phyloP scores from a whole-genome alignment of 2,797 vertebrate species.

The Hypotaenidia philippensis region DNA sequence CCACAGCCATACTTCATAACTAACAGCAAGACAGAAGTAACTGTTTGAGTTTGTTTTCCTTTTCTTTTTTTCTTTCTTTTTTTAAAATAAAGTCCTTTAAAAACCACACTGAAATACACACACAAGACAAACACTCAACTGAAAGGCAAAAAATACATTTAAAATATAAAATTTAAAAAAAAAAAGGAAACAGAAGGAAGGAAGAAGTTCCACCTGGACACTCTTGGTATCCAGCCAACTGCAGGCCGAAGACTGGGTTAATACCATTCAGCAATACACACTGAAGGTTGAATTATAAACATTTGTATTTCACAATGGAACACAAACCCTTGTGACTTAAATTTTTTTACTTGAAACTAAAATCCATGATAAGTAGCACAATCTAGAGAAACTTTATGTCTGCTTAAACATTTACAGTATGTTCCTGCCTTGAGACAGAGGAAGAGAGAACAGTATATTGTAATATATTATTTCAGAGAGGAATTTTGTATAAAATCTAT shows the following conservation, averaged over 20 bases:
- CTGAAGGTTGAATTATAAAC: conserved; percentile 76
- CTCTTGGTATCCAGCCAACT: conserved; percentile 21
- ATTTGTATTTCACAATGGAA: conserved; percentile 72
- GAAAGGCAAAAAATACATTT: conserved; percentile 60
- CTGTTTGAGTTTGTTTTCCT: conserved; percentile 86
- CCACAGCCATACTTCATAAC: conserved; percentile 98
- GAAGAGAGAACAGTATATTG: neutral
- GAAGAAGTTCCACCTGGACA: conserved; percentile 49
- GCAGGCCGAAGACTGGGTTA: conserved; percentile 61
- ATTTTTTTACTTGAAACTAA: conserved; percentile 79
- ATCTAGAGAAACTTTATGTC: conserved; percentile 76
- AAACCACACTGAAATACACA: conserved; percentile 38
- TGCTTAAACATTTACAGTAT: conserved; percentile 63
- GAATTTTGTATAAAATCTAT: conserved; percentile 61
- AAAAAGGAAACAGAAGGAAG: neutral
- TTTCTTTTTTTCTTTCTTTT: neutral
- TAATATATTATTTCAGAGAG: conserved; percentile 41
- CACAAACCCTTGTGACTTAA: conserved; percentile 60
- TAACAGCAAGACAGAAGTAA: conserved; percentile 99
- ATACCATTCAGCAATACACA: conserved; percentile 79
- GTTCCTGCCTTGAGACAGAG: conserved; percentile 64
- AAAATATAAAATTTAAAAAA: neutral
- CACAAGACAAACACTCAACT: conserved; percentile 54
- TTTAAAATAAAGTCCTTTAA: conserved; percentile 38
- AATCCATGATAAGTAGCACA: conserved; percentile 85